Base-by-base conservation (phyloP, 1,140 invertebrate species). In the Heliconius hermathena region DNA sequence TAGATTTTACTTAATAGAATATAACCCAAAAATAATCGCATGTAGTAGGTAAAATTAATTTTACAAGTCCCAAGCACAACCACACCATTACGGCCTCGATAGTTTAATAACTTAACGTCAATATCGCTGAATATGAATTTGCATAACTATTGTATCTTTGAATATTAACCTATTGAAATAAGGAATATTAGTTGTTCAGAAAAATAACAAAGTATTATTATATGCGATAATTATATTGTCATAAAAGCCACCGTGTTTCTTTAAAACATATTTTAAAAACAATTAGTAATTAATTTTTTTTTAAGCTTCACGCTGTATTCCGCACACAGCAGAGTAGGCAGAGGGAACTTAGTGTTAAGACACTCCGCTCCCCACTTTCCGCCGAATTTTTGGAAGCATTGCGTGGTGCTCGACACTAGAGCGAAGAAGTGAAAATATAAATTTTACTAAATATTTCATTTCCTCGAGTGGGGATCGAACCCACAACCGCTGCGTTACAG, bases 91-190 rank as follows among this genome's bases (percentile, higher is more conserved):
- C n/a, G 22, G 22, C n/a, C 29, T 29, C 22, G 22, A 8, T 66
- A 26, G 57, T 66, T 66, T 66, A 26, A 66, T 66, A 66, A 66
- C 22, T 66, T 66, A 66, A 66, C 57, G 57, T 66, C 22, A 66
- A 66, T 66, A 26, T 66, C 57, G 57, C 22, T 16, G 22, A 29
- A 66, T 66, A 66, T 29, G 22, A 66, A 66, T 66, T 66, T 66
- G 57, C 57, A 66, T 66, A 66, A 29, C n/a, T 66, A 66, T 66
- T 66, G 57, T 66, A 29, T 66, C 57, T 66, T 66, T 66, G 22
- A 66, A 13, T 66, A n/a, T 66, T 26, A 66, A 66, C 57, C 3
- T 9, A 66, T 29, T 26, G 22, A 66, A 66, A 29, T 29, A 29
- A 11, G 57, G 57, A 66, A 8, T 66, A 5, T 4, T 5, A 16